Percentiles rank a stretch among this genome's conserved stretches.
phyloP scores from a whole-genome alignment of 1,140 invertebrate genomes.

The Tachypleus tridentatus region DNA sequence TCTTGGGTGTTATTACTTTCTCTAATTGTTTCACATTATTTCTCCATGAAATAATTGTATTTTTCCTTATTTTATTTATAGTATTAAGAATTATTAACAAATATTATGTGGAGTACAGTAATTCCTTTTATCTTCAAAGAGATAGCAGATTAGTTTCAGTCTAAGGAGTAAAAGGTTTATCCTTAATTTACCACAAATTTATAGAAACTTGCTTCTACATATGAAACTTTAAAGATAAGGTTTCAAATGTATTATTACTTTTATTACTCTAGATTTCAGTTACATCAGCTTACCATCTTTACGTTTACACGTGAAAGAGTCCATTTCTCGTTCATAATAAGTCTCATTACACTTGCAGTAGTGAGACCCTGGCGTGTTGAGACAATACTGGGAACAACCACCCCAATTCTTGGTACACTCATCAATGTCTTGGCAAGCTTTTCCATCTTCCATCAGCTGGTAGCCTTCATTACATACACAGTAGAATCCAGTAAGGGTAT shows the following conservation, averaged over 20 bases:
- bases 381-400: constrained; percentile 87
- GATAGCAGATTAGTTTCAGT: too few relatives aligned
- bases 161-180: too few relatives aligned
- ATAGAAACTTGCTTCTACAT: constrained; percentile 34
- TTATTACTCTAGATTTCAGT: too few relatives aligned
- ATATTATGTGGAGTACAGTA: too few relatives aligned
- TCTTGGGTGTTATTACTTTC: too few relatives aligned
- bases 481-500: constrained; percentile 80
- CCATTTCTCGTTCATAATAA: constrained; percentile 72
- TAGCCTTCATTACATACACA: constrained; percentile 94
- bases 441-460: constrained; percentile 44
- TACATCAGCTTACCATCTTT: constrained; percentile 46
- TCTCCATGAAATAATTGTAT: too few relatives aligned
- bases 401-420: constrained; percentile 83
- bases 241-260: too few relatives aligned
- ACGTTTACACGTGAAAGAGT: constrained; percentile 81
- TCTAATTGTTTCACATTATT: too few relatives aligned
- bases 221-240: constrained; percentile 21
- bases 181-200: too few relatives aligned
- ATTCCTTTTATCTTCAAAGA: too few relatives aligned
- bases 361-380: constrained; percentile 88
- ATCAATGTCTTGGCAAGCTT: constrained; percentile 60
- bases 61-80: too few relatives aligned
- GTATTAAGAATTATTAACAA: too few relatives aligned
- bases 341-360: constrained; percentile 92